Evolutionary conservation across 2,113 vertebrate genomes (phyloP).

Genomic region (Progne subis): DNA sequence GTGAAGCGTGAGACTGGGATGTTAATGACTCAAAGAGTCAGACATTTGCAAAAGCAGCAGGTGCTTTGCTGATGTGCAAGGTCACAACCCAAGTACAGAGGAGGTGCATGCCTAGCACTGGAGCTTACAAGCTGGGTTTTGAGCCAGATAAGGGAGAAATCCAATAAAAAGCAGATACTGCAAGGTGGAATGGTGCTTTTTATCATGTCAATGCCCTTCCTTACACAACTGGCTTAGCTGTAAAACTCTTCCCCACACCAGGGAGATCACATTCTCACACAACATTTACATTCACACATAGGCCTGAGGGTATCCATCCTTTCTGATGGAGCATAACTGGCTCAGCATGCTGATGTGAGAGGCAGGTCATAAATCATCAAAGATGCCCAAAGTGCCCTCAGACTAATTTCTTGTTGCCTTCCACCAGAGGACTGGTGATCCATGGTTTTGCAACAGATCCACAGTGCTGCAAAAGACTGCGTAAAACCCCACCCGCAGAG

Average conservation of each 20-base stretch:
- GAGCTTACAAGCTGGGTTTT: neutral
- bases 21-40: neutral
- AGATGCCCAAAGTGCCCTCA: accelerated
- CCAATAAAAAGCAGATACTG: neutral
- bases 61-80: neutral
- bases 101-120: neutral
- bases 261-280: neutral
- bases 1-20: neutral
- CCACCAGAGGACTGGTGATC: neutral
- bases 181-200: neutral
- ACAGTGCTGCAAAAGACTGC: neutral
- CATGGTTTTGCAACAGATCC: neutral
- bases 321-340: neutral
- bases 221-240: neutral
- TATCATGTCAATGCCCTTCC: neutral
- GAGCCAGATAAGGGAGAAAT: neutral
- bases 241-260: neutral
- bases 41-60: neutral
- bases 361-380: neutral
- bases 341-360: neutral
- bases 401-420: neutral
- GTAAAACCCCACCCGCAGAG: neutral
- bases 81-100: neutral
- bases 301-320: neutral
- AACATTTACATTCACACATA: neutral